A percentile compares a stretch with the other conserved stretches of the same genome.
These are phyloP conservation scores for Chlorodrepanis virens DNA, from an alignment of 2,113 vertebrate species.

Conservation along the genomic window DNA sequence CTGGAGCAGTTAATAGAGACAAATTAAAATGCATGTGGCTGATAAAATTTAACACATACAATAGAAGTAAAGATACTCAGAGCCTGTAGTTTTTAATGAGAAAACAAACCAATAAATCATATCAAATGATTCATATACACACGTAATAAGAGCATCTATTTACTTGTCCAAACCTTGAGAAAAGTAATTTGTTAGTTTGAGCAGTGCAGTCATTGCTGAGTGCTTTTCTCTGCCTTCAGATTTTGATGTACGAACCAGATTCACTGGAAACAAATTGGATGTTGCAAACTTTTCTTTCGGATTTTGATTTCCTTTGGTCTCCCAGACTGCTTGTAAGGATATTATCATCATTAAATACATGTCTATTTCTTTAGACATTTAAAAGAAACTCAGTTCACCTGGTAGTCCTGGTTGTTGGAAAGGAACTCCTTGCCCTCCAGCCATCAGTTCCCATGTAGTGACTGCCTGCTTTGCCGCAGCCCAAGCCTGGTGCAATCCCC, in stretches of 20 bases:
- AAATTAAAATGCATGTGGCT: slow-evolving; percentile 15
- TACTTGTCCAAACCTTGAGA: slow-evolving; percentile 7
- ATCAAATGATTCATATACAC: slow-evolving; percentile 9
- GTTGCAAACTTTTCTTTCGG: neutral
- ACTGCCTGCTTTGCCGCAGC: neutral
- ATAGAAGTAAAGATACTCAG: neutral
- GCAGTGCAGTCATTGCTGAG: neutral
- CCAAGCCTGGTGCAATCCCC: neutral
- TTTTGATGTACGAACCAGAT: neutral
- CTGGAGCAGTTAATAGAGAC: neutral
- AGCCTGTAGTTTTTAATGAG: neutral
- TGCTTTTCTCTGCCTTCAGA: slow-evolving; percentile 16
- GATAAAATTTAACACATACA: neutral
- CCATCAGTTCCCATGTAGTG: neutral
- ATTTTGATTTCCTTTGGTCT: slow-evolving; percentile 12
- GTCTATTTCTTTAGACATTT: neutral
- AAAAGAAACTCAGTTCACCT: neutral
- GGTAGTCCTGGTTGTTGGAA: neutral
- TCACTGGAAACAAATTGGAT: neutral
- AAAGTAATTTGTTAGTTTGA: slow-evolving; percentile 14
- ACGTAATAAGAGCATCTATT: slow-evolving; percentile 11
- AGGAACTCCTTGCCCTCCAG: neutral
- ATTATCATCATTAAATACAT: neutral
- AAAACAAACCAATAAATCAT: slow-evolving; percentile 52
- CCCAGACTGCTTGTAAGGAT: neutral